Conservation (phyloP, 2,797 vertebrate genomes). For the Nannoperca obscura region DNA sequence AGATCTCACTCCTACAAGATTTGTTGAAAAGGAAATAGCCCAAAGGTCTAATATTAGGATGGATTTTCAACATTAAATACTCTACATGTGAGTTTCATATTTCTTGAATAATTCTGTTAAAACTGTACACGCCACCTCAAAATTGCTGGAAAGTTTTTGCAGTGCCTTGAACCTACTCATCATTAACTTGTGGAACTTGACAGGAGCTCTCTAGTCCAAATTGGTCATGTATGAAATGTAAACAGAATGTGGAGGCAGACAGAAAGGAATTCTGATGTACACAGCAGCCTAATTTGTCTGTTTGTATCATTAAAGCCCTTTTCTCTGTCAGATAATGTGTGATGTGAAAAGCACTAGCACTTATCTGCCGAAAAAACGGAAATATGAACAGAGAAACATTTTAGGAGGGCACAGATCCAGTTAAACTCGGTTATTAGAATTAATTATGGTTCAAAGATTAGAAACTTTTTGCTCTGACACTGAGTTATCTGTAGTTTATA, state of each 20-base stretch:
- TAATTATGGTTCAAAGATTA: conserved; percentile 64
- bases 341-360: conserved; percentile 43
- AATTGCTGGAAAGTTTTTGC: conserved; percentile 31
- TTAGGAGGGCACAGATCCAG: conserved; percentile 48
- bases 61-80: conserved; percentile 76
- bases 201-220: conserved; percentile 38
- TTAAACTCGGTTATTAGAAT: conserved; percentile 65
- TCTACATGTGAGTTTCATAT: conserved; percentile 55
- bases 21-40: conserved; percentile 81
- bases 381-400: conserved; percentile 52
- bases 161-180: conserved; percentile 32
- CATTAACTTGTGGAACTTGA: conserved; percentile 54
- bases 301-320: conserved; percentile 68
- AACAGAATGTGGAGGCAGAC: conserved; percentile 53
- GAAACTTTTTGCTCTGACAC: conserved; percentile 52
- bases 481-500: conserved; percentile 31
- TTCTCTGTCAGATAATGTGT: conserved; percentile 64
- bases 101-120: conserved; percentile 62
- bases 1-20: conserved; percentile 80
- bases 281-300: conserved; percentile 63
- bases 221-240: conserved; percentile 60
- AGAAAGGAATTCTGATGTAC: conserved; percentile 44
- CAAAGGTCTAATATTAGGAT: conserved; percentile 82
- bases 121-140: conserved; percentile 50
- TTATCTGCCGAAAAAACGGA: conserved; percentile 37